Evolutionary conservation across 1,140 invertebrate species (phyloP), one percentile per base, ranked within the genome.

Genomic region (Cyrtorhinus lividipennis): DNA sequence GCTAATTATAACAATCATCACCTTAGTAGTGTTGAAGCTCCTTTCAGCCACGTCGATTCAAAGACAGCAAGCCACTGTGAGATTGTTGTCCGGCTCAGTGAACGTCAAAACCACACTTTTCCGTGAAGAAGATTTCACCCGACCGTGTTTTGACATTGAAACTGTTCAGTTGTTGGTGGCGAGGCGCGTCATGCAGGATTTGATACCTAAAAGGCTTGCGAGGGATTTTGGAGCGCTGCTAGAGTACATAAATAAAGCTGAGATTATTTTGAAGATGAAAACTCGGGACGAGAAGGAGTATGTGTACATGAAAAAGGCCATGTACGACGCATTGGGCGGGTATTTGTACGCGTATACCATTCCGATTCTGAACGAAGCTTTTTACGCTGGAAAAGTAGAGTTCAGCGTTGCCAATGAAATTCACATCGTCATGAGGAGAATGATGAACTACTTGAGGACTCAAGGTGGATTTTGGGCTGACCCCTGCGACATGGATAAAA

Each of bases 301-400:
- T 20, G 5, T 20, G 8, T 53, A 15, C 48, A 53, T 53, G 48
- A 53, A 58, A 26, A 15, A 22, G 24, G 64, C 66, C 10, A 2
- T 65, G n/a, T 65, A 63, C 20, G 68, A 69, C 46, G 65, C 64
- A 1, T 13, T 68, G 5, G 68, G 68, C 1, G 68, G 68, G 2
- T 69, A 69, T 38, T 45, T 69, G 56, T 46, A 68, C 12, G 22
- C 67, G 0, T 45, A 64, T 12, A 65, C 48, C 1, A 59, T 69
- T 1, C 67, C 68, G 0, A 38, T 69, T 1, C 58, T 66, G 8
- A 67, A 66, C 20, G 66, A 67, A 26, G 66, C 62, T 5, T 69
- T 61, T 58, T 69, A 69, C 48, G 68, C 67, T 13, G 68, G 68
- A 20, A 66, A 66, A 22, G 63, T 66, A 2, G 62, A 64, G 3